A percentile compares a stretch with the other conserved stretches of the same genome.
These are phyloP conservation scores for Crypturellus undulatus DNA, from an alignment of 2,113 vertebrate species.

Conservation along the genomic window DNA sequence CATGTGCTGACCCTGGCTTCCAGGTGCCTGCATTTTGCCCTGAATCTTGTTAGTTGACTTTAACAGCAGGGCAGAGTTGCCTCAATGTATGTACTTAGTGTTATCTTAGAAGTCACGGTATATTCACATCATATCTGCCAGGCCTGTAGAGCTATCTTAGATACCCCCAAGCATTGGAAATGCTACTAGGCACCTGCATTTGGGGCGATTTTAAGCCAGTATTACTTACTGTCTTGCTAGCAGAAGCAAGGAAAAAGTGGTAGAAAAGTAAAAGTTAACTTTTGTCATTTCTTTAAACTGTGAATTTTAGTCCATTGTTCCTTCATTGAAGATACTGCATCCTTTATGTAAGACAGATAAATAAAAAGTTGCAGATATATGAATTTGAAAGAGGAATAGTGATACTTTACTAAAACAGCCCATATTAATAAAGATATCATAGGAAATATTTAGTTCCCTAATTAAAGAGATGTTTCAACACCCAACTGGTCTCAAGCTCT, in stretches of 20 bases:
- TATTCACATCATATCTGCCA: neutral
- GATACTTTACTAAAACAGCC: neutral
- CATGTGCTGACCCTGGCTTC: neutral
- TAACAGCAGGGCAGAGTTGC: neutral
- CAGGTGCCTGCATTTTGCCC: accelerated
- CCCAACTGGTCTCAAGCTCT: neutral
- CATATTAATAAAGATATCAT: neutral
- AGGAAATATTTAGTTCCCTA: neutral
- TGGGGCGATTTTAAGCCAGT: neutral
- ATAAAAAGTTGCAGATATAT: neutral
- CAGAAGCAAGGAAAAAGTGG: neutral
- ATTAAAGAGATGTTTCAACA: neutral
- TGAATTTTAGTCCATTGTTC: neutral
- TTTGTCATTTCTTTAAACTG: neutral
- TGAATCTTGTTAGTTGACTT: neutral
- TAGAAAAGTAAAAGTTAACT: neutral
- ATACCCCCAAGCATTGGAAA: neutral
- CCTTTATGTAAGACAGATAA: neutral
- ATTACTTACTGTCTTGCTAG: neutral
- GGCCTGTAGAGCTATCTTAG: neutral
- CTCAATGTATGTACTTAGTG: neutral
- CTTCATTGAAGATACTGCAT: neutral
- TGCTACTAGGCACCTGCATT: neutral
- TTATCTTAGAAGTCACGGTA: neutral
- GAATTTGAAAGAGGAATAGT: neutral